Evolutionary conservation across 2,113 vertebrate species (phyloP).

Genomic region (Marmota monax): DNA sequence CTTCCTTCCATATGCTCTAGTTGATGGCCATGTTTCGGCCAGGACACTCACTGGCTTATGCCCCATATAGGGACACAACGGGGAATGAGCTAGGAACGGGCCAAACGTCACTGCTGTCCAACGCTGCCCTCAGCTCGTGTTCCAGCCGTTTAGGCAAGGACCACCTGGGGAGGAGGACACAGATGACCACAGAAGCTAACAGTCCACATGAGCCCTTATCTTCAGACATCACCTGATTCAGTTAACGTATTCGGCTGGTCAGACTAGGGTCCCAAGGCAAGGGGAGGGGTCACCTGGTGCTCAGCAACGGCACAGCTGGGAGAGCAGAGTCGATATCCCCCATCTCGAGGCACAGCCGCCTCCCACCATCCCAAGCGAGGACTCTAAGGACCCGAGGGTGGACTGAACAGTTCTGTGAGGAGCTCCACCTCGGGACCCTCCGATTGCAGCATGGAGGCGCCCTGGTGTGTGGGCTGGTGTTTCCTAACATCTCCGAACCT

Average conservation of each 20-base stretch:
- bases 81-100: accelerated
- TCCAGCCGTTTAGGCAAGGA: too few relatives aligned
- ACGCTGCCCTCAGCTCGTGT: not conserved
- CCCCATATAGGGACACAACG: accelerated
- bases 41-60: not conserved
- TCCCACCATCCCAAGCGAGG: not conserved
- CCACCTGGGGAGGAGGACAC: accelerated
- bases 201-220: not conserved
- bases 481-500: accelerated
- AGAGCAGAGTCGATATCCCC: not conserved
- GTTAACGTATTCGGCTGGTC: accelerated
- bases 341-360: too few relatives aligned
- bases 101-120: accelerated
- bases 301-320: not conserved
- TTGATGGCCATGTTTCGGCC: accelerated
- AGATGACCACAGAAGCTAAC: not conserved
- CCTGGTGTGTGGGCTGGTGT: accelerated
- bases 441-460: not conserved
- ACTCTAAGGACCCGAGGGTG: accelerated
- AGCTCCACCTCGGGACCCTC: too few relatives aligned
- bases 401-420: accelerated
- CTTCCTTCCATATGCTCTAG: accelerated
- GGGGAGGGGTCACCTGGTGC: not conserved
- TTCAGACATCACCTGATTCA: accelerated
- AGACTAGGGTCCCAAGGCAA: not conserved